Base-by-base conservation (phyloP, 2,888 invertebrate species). In the Eudemis profundana region DNA sequence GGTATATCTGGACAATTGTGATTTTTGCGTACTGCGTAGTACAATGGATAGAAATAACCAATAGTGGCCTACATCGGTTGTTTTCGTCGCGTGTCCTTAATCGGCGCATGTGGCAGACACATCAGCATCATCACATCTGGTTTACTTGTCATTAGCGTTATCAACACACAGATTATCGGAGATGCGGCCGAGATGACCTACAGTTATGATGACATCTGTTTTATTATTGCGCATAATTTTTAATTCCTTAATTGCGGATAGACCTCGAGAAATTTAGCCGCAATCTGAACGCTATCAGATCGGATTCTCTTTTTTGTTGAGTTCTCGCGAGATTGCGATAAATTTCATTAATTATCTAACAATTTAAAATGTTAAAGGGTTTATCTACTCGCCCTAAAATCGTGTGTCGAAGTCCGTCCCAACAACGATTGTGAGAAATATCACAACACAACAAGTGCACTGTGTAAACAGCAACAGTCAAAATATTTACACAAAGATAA, bases 401-500 rank as follows among this genome's bases (percentile, higher is more conserved):
- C 21, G 7, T 33, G 33, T 50, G 36, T 12, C 64, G 44, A 64
- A 64, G 64, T 64, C 42, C 56, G n/a, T 44, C 10, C 33, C 56
- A 57, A 33, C 14, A 7, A 23, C 10, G 56, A 59, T 57, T 59
- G 51, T 51, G 50, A 64, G 50, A 53, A 53, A 36, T 46, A 61
- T 50, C 40, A 29, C 49, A 40, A n/a, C 27, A 44, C 42, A 42
- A 51, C 10, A 59, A 29, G 12, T 61, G 51, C 42, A 61, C n/a
- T 50, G 36, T 42, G 51, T 49, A 50, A 64, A 57, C 63, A 44
- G 50, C 44, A 57, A 42, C 63, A 33, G 33, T 14, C 33, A 14
- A 44, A 50, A 63, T 50, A 57, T 49, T 64, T 64, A 64, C 21
- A 29, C 40, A 3, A 17, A 44, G 57, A 64, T 64, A 59, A 57